phyloP scores from a whole-genome alignment of 2,888 invertebrate genomes.

The Macrosoma leucophasiata region DNA sequence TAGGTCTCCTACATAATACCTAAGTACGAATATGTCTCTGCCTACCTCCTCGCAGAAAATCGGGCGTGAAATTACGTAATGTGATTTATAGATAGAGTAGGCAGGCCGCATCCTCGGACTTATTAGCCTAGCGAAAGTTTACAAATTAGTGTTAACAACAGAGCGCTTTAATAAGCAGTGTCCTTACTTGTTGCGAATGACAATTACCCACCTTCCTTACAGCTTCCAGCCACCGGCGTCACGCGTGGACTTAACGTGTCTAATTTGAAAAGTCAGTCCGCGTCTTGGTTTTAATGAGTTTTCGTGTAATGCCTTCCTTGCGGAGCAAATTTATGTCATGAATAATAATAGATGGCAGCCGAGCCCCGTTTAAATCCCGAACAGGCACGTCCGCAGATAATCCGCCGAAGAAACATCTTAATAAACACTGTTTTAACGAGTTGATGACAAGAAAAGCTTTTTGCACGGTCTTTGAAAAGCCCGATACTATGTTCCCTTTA shows the following conservation, averaged over 20 bases:
- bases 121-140: conserved; percentile 30
- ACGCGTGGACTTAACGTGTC: conserved; percentile 74
- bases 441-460: conserved; percentile 48
- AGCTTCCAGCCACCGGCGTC: conserved; percentile 31
- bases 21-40: no score
- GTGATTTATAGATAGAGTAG: no score
- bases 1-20: no score
- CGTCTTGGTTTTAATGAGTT: conserved; percentile 74
- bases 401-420: conserved; percentile 56
- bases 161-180: conserved; percentile 62
- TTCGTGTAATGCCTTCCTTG: conserved; percentile 70
- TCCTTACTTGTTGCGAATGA: conserved; percentile 58
- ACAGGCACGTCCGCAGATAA: conserved; percentile 61
- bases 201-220: conserved; percentile 44
- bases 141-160: conserved; percentile 59
- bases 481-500: no score
- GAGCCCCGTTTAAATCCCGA: conserved; percentile 64
- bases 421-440: conserved; percentile 57
- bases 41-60: no score
- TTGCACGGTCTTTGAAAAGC: no score
- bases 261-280: conserved; percentile 72
- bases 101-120: no score
- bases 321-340: conserved; percentile 71
- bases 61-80: no score
- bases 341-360: conserved; percentile 68